Base-by-base conservation (phyloP, 2,888 invertebrate species). In the Hirtodrosophila cameraria region DNA sequence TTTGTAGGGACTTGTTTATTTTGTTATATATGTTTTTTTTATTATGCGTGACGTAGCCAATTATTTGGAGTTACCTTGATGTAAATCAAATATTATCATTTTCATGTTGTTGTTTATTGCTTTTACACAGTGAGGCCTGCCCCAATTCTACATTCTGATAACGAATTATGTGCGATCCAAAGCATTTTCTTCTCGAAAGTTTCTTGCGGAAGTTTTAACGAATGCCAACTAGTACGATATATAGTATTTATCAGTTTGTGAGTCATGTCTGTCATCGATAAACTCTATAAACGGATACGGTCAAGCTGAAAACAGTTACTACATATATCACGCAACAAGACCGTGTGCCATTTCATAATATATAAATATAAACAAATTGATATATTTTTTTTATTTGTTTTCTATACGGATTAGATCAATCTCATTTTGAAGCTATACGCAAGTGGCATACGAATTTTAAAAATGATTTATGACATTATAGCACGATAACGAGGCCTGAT, bases 381-480 rank as follows among this genome's bases (percentile, higher is more conserved):
- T 45, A n/a, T n/a, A n/a, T n/a, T n/a, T 45, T 38, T 49, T 11
- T 42, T 20, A 35, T 35, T 16, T 9, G 27, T 33, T n/a, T 18
- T 43, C 8, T 49, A n/a, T n/a, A n/a, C 33, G 42, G 49, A 50
- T 58, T 54, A 62, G 33, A 74, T 73, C 53, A 58, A 69, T 62
- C 30, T 54, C 46, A 39, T 58, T 31, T 46, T 27, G 18, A 20
- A 5, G 28, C 33, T 49, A 53, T 43, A 27, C 13, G 4, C 30
- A 45, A 30, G 9, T 30, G 41, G 35, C 27, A 50, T 23, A 25
- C 13, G 28, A 54, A 31, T 33, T 53, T 52, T 28, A 11, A 50
- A 46, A 63, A 48, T 75, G 63, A 75, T 75, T 75, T 63, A 71
- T 63, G 70, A 42, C 33, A 5, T n/a, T n/a, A n/a, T n/a, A n/a